Percentiles rank a stretch among this genome's conserved stretches.
phyloP scores from a whole-genome alignment of 1,140 invertebrate species.

The Nomia melanderi region DNA sequence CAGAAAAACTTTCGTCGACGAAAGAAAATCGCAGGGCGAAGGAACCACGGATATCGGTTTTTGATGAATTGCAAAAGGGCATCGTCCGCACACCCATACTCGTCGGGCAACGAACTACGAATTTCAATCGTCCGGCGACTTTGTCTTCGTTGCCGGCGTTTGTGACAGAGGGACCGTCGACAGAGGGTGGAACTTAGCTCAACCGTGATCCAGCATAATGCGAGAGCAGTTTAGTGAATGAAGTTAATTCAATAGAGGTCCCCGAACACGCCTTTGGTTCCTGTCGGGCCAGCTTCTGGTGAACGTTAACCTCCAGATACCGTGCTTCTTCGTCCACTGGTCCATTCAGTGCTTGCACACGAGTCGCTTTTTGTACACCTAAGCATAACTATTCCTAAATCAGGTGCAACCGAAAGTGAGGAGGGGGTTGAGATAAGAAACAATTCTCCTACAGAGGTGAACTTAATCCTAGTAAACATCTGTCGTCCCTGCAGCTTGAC shows the following conservation, averaged over 20 bases:
- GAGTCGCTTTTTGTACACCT: conserved; percentile 49
- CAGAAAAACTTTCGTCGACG: conserved; percentile 18
- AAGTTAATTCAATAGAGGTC: conserved; percentile 71
- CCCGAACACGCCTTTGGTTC: conserved; percentile 67
- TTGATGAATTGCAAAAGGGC: conserved; percentile 49
- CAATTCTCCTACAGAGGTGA: background rate
- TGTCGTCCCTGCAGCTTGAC: background rate
- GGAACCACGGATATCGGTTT: background rate
- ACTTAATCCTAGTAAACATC: conserved; percentile 17
- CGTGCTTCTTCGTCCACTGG: conserved; percentile 37
- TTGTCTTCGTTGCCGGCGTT: conserved; percentile 47
- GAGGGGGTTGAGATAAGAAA: conserved; percentile 11
- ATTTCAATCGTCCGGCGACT: conserved; percentile 59
- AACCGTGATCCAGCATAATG: conserved; percentile 72
- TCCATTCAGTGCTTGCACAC: conserved; percentile 29
- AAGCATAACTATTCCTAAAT: conserved; percentile 39
- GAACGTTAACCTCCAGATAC: conserved; percentile 61
- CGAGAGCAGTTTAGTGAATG: conserved; percentile 71
- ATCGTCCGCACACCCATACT: background rate
- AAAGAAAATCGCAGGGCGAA: conserved; percentile 32
- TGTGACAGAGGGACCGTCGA: conserved; percentile 50
- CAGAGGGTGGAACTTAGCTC: conserved; percentile 55
- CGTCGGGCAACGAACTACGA: conserved; percentile 37
- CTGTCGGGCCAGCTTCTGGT: conserved; percentile 54
- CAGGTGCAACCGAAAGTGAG: conserved; percentile 23